Percentiles rank a stretch among this genome's conserved stretches.
Evolutionary conservation across 2,797 vertebrate genomes (phyloP).

Genomic region (Hyperoplus lanceolatus): DNA sequence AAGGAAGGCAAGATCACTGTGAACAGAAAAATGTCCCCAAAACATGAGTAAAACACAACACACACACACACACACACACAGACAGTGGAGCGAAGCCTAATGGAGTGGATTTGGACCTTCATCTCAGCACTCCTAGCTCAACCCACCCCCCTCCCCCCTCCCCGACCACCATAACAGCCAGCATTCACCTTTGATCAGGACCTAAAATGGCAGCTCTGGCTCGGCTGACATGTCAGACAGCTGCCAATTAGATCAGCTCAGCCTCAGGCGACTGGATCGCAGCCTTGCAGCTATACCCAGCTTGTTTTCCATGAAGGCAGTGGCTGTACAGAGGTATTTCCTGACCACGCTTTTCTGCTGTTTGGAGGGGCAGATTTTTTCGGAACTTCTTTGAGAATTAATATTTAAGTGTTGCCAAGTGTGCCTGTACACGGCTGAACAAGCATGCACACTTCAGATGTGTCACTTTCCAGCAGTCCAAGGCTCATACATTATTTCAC

Average conservation of each 20-base stretch:
- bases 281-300: constrained; percentile 45
- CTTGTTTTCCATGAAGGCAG: constrained; percentile 39
- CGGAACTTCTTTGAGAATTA: constrained; percentile 24
- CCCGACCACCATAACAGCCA: constrained; percentile 42
- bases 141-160: background rate
- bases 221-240: constrained; percentile 77
- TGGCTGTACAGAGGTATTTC: constrained; percentile 17
- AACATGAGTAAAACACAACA: background rate
- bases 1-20: too few species aligned
- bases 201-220: constrained; percentile 68
- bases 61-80: constrained; percentile 13
- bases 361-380: constrained; percentile 17
- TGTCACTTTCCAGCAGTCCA: constrained; percentile 29
- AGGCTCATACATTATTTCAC: constrained; percentile 40
- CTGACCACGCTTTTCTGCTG: constrained; percentile 39
- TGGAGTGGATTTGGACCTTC: constrained; percentile 50
- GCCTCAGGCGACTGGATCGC: constrained; percentile 72
- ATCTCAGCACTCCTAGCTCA: constrained; percentile 17
- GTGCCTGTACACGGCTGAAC: constrained; percentile 2
- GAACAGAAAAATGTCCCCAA: too few species aligned
- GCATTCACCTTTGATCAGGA: constrained; percentile 77
- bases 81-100: constrained; percentile 31
- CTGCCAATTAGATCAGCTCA: constrained; percentile 81
- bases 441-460: constrained; percentile 18
- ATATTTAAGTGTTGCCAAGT: constrained; percentile 42